Base-by-base conservation (phyloP, 2,797 vertebrate genomes). In the Aphelocoma californica region DNA sequence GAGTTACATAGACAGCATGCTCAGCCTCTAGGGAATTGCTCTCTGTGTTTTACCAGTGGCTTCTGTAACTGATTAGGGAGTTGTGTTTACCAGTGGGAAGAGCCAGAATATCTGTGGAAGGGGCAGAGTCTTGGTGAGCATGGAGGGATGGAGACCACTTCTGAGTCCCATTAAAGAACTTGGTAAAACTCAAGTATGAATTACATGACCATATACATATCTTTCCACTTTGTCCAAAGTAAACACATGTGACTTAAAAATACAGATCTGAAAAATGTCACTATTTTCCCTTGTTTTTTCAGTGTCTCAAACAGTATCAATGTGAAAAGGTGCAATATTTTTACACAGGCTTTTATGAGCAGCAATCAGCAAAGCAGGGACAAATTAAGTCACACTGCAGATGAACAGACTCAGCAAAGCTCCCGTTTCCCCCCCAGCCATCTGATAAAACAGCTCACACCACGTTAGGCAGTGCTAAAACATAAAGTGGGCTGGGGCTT, bases 21-120 rank as follows among this genome's bases (percentile, higher is more conserved):
- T 91, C 85, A 83, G 92, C 85, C 90, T 93, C 73, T 77, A 51
- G 48, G 85, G 79, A 81, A 80, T 18, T 34, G 73, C 60, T 29
- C 86, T 40, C 64, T 32, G 32, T 23, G 32, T 40, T 69, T 42
- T 34, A 81, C 71, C 79, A 42, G 44, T 10, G 67, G 42, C 38
- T 74, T 60, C 81, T 50, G n/a, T 34, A 57, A 50, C 34, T n/a
- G 31, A 14, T 4, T 32, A 36, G n/a, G 31, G 44, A 82, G 65
- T 17, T 74, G 75, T 34, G 65, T 44, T 44, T 26, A 71, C 53
- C 77, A 74, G 51, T 34, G 53, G 28, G 31, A 81, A 57, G 42
- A 1, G 9, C 38, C 65, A 44, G 3, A 10, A n/a, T 0, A 45
- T 17, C 70, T 90, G 5, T 9, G 57, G 53, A 31, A 86, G n/a